phyloP scores from a whole-genome alignment of 37 sponge, comb jelly and placozoan species.

The Aphrocallistes beatrix region DNA sequence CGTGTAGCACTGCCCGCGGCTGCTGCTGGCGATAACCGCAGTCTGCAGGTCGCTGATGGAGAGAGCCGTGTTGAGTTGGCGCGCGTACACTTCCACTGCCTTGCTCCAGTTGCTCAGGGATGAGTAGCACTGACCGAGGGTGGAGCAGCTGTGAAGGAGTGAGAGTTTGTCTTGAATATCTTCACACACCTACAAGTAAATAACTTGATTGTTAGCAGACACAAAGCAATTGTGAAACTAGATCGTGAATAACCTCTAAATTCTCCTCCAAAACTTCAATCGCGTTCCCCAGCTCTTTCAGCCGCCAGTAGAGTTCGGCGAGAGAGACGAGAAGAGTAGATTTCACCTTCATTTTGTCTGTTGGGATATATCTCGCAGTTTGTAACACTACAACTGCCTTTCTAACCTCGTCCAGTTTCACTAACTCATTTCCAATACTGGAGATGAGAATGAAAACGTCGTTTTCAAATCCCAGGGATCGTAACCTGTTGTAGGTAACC shows the following conservation, averaged over 20 bases:
- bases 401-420: constrained; percentile 54
- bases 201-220: no score
- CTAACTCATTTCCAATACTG: constrained; percentile 29
- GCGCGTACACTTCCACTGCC: not conserved
- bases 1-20: constrained; percentile 47
- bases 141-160: not conserved
- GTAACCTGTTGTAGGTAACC: not conserved
- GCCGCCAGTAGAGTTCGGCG: constrained; percentile 72
- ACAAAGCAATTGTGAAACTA: no score
- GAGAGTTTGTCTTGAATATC: not conserved
- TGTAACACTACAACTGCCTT: constrained; percentile 72
- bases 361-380: constrained; percentile 64
- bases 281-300: constrained; percentile 58
- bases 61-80: not conserved
- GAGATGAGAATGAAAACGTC: not conserved
- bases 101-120: not conserved
- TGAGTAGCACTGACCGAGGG: not conserved
- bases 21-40: constrained; percentile 16
- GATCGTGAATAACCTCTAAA: no score
- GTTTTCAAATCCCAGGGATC: not conserved
- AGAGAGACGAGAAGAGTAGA: constrained; percentile 80
- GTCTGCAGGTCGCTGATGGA: not conserved
- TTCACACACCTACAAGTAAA: not conserved
- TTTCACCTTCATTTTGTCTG: constrained; percentile 80
- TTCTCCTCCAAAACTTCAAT: constrained; percentile 24